Evolutionary conservation across 1,140 invertebrate species (phyloP).

Genomic region (Eurosta solidaginis): DNA sequence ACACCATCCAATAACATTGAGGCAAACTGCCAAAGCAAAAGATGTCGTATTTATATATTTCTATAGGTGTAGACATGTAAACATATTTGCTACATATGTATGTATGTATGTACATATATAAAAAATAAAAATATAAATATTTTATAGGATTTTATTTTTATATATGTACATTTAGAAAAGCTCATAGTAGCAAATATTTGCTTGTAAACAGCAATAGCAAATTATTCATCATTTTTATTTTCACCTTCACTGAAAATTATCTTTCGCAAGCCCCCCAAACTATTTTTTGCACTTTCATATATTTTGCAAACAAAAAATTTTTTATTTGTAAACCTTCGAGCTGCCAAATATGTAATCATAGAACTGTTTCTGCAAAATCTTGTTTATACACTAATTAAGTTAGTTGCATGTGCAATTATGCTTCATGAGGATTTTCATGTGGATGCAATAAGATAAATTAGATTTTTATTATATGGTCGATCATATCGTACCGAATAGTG

Average conservation of each 20-base stretch:
- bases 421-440: no score
- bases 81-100: background rate
- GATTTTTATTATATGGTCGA: no score
- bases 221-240: background rate
- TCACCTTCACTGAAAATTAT: background rate
- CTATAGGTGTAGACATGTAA: background rate
- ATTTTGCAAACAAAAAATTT: background rate
- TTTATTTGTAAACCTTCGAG: background rate
- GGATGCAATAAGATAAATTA: conserved; percentile 16
- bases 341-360: no score
- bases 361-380: background rate
- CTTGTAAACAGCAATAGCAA: background rate
- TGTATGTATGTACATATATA: background rate
- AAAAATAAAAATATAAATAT: background rate
- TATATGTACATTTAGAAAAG: background rate
- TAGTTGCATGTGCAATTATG: background rate
- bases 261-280: background rate
- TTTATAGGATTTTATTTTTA: background rate
- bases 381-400: conserved; percentile 3
- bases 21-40: background rate
- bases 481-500: no score
- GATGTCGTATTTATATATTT: background rate
- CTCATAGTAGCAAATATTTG: background rate
- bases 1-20: background rate
- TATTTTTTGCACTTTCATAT: background rate